Evolutionary conservation across 1,140 invertebrate genomes (phyloP).

Genomic region (Prorops nasuta): DNA sequence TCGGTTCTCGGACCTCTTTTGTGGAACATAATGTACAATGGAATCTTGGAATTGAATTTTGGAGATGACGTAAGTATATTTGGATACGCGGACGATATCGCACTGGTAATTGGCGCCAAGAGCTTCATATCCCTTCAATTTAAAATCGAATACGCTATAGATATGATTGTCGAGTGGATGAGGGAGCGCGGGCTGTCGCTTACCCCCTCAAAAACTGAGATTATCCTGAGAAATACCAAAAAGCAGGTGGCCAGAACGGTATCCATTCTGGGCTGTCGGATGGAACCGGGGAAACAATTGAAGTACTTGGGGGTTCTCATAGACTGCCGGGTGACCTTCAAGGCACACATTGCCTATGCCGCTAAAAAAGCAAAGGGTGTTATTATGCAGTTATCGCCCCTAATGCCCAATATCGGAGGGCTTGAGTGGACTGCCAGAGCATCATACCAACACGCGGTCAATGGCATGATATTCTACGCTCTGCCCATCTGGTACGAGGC

Average conservation of each 20-base stretch:
- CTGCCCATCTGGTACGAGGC: constrained; percentile 12
- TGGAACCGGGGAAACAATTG: no score
- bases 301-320: not conserved
- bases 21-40: constrained; percentile 4
- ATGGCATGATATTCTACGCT: constrained; percentile 12
- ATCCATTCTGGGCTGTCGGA: not conserved
- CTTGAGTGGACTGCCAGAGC: constrained; percentile 5
- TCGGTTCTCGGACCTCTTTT: not conserved
- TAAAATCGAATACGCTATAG: not conserved
- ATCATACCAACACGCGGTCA: not conserved
- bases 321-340: constrained; percentile 3
- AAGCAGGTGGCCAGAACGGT: not conserved
- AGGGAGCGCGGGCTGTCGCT: constrained; percentile 1
- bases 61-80: not conserved
- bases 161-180: constrained; percentile 2
- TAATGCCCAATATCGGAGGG: constrained; percentile 11
- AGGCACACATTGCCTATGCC: not conserved
- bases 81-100: constrained; percentile 13
- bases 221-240: constrained; percentile 11
- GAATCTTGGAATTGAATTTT: not conserved
- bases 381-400: not conserved
- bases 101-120: constrained; percentile 9
- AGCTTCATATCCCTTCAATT: not conserved
- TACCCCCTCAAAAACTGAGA: constrained; percentile 17
- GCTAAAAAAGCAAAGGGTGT: not conserved